Conservation (phyloP, 2,888 invertebrate genomes). For the Epinotia nisella region DNA sequence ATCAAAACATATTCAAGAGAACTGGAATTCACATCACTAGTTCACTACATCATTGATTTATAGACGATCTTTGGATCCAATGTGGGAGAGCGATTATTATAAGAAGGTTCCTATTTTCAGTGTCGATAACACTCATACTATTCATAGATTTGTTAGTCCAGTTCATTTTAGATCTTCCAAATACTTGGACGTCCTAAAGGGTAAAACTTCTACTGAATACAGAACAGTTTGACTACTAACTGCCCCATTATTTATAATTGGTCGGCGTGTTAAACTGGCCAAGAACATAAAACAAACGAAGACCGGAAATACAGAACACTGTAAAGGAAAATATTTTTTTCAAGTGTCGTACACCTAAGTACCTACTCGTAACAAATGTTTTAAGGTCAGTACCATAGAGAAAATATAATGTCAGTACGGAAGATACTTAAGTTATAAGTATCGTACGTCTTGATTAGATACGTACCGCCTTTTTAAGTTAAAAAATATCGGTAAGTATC, state of each 20-base stretch:
- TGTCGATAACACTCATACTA: slow-evolving; percentile 54
- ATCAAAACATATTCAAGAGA: neutral
- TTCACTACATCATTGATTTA: slow-evolving; percentile 64
- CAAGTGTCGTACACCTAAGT: no score
- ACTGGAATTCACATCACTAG: slow-evolving; percentile 24
- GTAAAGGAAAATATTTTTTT: no score
- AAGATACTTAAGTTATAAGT: no score
- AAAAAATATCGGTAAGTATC: no score
- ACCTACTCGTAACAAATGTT: no score
- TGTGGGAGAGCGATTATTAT: slow-evolving; percentile 73
- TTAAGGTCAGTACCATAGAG: no score
- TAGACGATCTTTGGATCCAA: slow-evolving; percentile 68
- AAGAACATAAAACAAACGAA: neutral
- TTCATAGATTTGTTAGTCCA: slow-evolving; percentile 23
- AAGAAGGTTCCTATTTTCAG: slow-evolving; percentile 70
- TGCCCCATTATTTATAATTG: neutral
- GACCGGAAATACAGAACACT: neutral
- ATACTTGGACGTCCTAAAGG: neutral
- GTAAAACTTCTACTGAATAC: neutral
- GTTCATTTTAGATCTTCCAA: slow-evolving; percentile 21
- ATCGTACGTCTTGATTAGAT: no score
- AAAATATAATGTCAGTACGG: no score
- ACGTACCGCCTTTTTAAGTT: no score
- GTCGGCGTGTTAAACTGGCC: neutral
- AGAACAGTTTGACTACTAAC: neutral